Percentiles rank a stretch among this genome's conserved stretches.
Evolutionary conservation across 2,888 invertebrate species (phyloP).

Genomic region (Ormia ochracea): DNA sequence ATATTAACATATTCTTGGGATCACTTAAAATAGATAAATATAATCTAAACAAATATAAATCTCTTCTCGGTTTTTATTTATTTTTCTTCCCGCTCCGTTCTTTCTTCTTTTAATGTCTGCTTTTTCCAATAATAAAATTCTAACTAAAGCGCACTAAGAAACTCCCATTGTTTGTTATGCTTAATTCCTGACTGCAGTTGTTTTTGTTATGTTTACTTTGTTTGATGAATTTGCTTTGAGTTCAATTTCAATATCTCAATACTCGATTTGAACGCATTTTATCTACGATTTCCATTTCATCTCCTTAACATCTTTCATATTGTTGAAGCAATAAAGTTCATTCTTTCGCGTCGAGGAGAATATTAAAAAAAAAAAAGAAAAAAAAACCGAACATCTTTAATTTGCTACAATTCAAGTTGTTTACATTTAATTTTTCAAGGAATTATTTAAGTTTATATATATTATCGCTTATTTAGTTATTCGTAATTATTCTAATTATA

Average conservation of each 20-base stretch:
- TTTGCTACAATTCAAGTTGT: not conserved
- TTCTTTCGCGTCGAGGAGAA: conserved; percentile 27
- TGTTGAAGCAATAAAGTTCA: conserved; percentile 35
- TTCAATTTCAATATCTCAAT: conserved; percentile 25
- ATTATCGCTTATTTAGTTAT: not conserved
- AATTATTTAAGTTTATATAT: not conserved
- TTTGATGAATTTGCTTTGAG: conserved; percentile 20
- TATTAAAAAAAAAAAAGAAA: conserved; percentile 43
- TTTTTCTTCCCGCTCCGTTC: not conserved
- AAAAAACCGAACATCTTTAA: conserved; percentile 22
- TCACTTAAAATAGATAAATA: conserved; percentile 60
- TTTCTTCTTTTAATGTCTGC: no score
- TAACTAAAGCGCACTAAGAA: not conserved
- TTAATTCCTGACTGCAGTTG: conserved; percentile 5
- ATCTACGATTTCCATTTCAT: conserved; percentile 21
- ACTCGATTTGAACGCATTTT: conserved; percentile 13
- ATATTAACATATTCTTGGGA: conserved; percentile 61
- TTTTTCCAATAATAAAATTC: not conserved
- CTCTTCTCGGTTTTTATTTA: conserved; percentile 25
- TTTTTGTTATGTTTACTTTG: conserved; percentile 1
- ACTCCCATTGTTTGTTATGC: conserved; percentile 35
- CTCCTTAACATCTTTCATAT: conserved; percentile 48
- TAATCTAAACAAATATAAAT: conserved; percentile 58
- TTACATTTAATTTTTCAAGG: conserved; percentile 6
- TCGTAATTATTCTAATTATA: not conserved